A percentile compares a stretch with the other conserved stretches of the same genome.
These are phyloP conservation scores for Aphyosemion australe DNA, from an alignment of 2,113 vertebrate genomes.

Conservation along the genomic window DNA sequence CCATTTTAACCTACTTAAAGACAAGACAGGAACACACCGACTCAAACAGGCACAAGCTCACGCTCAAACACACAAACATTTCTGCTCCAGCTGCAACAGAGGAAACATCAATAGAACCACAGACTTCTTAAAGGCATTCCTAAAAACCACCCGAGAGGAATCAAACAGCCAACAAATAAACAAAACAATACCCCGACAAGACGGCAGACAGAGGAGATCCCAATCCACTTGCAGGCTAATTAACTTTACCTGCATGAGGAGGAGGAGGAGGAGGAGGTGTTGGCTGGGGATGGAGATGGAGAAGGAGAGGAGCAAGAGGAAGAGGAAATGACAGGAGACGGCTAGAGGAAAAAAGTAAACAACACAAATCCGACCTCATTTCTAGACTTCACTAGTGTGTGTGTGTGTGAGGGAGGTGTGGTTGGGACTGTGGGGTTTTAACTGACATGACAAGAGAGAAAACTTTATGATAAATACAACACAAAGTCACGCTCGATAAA, in stretches of 20 bases:
- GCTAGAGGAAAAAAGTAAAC: conserved; percentile 26
- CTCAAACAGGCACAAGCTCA: conserved; percentile 56
- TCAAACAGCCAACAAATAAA: conserved; percentile 70
- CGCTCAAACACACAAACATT: conserved; percentile 5
- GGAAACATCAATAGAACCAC: conserved; percentile 68
- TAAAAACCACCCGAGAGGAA: conserved; percentile 75
- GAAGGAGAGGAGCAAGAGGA: conserved; percentile 4
- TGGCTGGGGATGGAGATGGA: conserved; percentile 21
- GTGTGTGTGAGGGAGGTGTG: conserved; percentile 37
- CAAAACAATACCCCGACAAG: conserved; percentile 59
- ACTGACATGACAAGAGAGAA: conserved; percentile 53
- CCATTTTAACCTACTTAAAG: conserved; percentile 78
- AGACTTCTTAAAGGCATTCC: conserved; percentile 56
- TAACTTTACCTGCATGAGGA: conserved; percentile 61
- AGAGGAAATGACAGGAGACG: conserved; percentile 37
- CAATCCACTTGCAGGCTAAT: conserved; percentile 66
- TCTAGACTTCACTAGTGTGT: conserved; percentile 45
- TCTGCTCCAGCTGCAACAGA: conserved; percentile 22
- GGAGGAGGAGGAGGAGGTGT: too few species aligned
- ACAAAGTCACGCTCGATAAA: conserved; percentile 1
- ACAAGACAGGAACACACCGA: conserved; percentile 59
- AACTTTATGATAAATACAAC: conserved; percentile 36
- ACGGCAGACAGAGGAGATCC: conserved; percentile 60
- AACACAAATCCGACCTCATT: conserved; percentile 60
- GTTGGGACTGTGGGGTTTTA: conserved; percentile 56